These are phyloP conservation scores for Hippotragus niger DNA, from an alignment of 2,113 vertebrate genomes.

Conservation along the genomic window DNA sequence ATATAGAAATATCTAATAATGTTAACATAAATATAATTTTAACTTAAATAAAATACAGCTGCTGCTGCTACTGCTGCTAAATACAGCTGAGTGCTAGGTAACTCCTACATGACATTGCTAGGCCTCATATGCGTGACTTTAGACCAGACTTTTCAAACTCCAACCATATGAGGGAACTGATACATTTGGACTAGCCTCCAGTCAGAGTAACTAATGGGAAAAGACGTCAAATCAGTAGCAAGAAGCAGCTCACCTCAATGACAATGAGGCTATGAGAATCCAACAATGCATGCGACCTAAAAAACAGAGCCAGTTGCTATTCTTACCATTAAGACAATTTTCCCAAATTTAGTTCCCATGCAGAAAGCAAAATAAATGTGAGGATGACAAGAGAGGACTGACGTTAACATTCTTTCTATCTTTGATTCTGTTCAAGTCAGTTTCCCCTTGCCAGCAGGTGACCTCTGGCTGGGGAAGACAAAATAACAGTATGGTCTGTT, in stretches of 20 bases:
- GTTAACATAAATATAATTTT: constrained; percentile 8
- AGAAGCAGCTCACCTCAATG: background rate
- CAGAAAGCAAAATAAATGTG: constrained; percentile 51
- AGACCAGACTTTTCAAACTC: background rate
- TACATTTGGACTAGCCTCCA: background rate
- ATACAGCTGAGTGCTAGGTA: background rate
- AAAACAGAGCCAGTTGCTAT: background rate
- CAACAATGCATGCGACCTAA: background rate
- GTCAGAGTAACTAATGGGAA: background rate
- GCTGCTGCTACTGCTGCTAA: background rate
- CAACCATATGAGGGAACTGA: background rate
- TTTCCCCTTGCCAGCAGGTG: background rate
- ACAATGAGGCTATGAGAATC: background rate
- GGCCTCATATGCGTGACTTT: background rate
- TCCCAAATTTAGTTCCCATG: constrained; percentile 3
- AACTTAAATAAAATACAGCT: background rate
- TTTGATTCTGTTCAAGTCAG: constrained; percentile 50
- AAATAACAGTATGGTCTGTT: constrained; percentile 32
- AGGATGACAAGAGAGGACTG: constrained; percentile 35
- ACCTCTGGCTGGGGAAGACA: constrained; percentile 43
- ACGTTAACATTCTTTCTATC: constrained; percentile 21
- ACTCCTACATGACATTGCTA: background rate
- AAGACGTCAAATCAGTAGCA: background rate
- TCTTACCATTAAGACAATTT: constrained; percentile 27
- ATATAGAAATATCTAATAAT: background rate